Evolutionary conservation across 1,140 invertebrate species (phyloP).

Genomic region (Physella acuta): DNA sequence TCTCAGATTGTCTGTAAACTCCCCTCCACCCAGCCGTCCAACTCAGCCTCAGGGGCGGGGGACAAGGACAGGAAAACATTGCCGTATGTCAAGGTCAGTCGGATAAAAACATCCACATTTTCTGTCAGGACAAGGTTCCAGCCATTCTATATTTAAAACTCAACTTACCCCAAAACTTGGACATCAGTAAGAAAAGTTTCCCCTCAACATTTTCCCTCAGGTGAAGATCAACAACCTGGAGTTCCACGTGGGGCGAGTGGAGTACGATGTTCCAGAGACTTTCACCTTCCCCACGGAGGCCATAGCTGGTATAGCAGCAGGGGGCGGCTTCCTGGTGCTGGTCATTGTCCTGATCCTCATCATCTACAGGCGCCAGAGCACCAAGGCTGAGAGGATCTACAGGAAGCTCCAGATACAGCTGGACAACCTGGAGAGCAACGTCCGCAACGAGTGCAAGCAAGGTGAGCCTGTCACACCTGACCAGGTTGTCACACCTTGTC

Average conservation of each 20-base stretch:
- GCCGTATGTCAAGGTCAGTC: slow-evolving; percentile 33
- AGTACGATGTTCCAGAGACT: slow-evolving; percentile 83
- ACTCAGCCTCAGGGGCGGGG: neutral
- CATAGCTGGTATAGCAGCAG: slow-evolving; percentile 58
- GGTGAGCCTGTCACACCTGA: too few species aligned
- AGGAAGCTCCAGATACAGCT: slow-evolving; percentile 98
- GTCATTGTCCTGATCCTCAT: slow-evolving; percentile 83
- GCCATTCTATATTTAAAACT: too few species aligned
- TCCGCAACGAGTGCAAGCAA: slow-evolving; percentile 95
- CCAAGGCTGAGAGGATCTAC: slow-evolving; percentile 92
- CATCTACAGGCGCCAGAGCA: slow-evolving; percentile 86
- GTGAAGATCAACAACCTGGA: slow-evolving; percentile 81
- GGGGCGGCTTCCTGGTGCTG: slow-evolving; percentile 79
- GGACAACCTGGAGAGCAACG: slow-evolving; percentile 98
- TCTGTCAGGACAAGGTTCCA: too few species aligned
- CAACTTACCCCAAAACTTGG: too few species aligned
- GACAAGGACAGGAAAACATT: slow-evolving; percentile 25
- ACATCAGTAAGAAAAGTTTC: too few species aligned
- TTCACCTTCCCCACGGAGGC: slow-evolving; percentile 72
- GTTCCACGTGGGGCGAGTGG: slow-evolving; percentile 81
- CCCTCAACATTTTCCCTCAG: slow-evolving; percentile 32
- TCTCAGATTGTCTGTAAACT: slow-evolving; percentile 80
- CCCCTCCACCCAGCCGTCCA: slow-evolving; percentile 69
- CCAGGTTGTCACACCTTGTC: too few species aligned
- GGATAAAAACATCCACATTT: too few species aligned